Evolutionary conservation across 2,113 vertebrate genomes (phyloP).

Genomic region (Halcyon malimbica): DNA sequence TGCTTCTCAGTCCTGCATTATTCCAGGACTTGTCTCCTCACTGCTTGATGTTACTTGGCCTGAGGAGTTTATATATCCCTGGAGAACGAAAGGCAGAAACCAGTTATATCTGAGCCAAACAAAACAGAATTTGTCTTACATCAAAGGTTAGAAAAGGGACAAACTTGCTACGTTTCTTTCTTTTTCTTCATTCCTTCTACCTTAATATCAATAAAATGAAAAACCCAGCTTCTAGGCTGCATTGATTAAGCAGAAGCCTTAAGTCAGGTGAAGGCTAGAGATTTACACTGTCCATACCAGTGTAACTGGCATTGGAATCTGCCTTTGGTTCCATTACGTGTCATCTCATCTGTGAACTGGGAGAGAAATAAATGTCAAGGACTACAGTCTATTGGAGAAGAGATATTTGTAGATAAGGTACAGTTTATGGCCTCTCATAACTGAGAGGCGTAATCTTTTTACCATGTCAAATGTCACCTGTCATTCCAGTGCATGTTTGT

Average conservation of each 20-base stretch:
- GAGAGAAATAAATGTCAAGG: background rate
- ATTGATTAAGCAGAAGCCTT: background rate
- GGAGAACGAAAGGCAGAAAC: background rate
- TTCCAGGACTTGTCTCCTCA: background rate
- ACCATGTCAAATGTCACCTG: slow-evolving; percentile 4
- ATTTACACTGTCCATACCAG: background rate
- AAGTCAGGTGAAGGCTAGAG: background rate
- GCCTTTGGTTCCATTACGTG: rapidly evolving
- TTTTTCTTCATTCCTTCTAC: background rate
- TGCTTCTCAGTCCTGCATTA: background rate
- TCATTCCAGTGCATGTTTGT: background rate
- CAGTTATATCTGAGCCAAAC: background rate
- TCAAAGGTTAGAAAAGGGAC: background rate
- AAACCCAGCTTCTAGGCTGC: background rate
- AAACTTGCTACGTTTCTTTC: background rate
- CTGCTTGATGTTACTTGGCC: background rate
- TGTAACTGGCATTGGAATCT: background rate
- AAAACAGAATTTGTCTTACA: background rate
- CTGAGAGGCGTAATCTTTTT: background rate
- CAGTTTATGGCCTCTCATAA: background rate
- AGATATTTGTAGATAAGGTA: background rate
- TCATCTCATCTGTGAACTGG: background rate
- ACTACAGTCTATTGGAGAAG: background rate
- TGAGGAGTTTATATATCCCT: background rate
- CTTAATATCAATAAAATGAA: background rate